Evolutionary conservation across 2,797 vertebrate species (phyloP), one percentile per base, ranked within the genome.

Genomic region (Heteromormyrus szaboi): DNA sequence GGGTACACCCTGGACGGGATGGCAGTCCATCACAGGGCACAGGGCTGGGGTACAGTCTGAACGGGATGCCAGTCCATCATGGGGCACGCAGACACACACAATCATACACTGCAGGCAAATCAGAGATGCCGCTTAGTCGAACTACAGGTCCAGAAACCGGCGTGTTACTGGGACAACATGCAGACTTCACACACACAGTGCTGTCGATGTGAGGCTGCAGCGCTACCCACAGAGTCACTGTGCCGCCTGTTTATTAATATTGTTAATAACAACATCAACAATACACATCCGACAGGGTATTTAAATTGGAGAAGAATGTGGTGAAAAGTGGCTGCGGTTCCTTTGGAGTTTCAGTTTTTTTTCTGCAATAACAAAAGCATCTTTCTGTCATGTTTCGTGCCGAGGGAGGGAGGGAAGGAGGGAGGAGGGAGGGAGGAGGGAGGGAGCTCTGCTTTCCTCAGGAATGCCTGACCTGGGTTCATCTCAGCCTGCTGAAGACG

Each of bases 381-480:
- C 41, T 2, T 46, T 94, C 92, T 93, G 92, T 90, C 90, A 85
- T 65, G 89, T 91, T 92, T 89, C 90, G 92, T 93, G 91, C 89
- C n/a, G 83, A 92, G 90, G 91, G 88, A 44, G 51, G 44, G 12
- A 88, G 50, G 1, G 46, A 46, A 1, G 6, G 88, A 44, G 6
- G 88, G 41, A 41, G 44, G 12, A 88, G 50, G 8, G 46, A 46
- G 6, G 7, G 46, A 46, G 44, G 7, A 46, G 85, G 76, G 54
- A 87, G 51, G 51, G 12, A 88, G 51, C 37, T 56, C 85, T 91
- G 89, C 91, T 92, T 94, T 92, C 93, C 93, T 91, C 89, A 89
- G 90, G 92, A 90, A 91, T 83, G 89, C 86, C 92, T 92, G 92
- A 93, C 92, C 91, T 91, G 91, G 92, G 90, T 93, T 93, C 92